phyloP scores from a whole-genome alignment of 2,888 invertebrate species.

The Callyntrura guangdongensis region DNA sequence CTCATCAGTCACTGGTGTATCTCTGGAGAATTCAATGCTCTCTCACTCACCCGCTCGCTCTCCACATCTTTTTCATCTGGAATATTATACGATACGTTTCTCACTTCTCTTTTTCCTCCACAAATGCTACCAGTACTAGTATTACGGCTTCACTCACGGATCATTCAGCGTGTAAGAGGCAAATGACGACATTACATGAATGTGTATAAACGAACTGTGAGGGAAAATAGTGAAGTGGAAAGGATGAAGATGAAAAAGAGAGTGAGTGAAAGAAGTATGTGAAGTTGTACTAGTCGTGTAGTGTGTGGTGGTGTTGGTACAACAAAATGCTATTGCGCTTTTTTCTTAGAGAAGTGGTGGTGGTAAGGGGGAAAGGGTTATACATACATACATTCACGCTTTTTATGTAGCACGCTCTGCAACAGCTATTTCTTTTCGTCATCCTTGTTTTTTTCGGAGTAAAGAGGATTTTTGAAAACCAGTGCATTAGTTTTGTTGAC shows the following conservation, averaged over 20 bases:
- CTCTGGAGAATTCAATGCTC: conserved; percentile 65
- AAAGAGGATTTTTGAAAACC: conserved; percentile 71
- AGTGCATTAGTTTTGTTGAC: conserved; percentile 76
- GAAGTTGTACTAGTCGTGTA: conserved; percentile 13
- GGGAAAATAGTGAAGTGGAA: conserved; percentile 39
- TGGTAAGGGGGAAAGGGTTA: no score
- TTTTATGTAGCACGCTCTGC: conserved; percentile 17
- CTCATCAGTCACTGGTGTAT: conserved; percentile 69
- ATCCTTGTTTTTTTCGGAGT: conserved; percentile 14
- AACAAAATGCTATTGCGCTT: conserved; percentile 16
- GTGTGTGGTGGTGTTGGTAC: conserved; percentile 38
- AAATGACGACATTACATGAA: conserved; percentile 66
- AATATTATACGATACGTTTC: not conserved
- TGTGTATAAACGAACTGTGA: conserved; percentile 46
- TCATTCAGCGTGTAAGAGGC: conserved; percentile 59
- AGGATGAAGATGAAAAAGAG: conserved; percentile 55
- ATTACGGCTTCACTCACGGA: conserved; percentile 27
- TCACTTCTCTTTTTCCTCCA: not conserved
- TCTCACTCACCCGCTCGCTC: conserved; percentile 25
- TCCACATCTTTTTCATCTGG: conserved; percentile 23
- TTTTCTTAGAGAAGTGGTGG: not conserved
- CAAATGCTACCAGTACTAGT: not conserved
- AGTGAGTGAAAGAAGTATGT: conserved; percentile 41
- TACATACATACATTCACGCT: not conserved
- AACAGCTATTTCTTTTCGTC: not conserved